Base-by-base conservation (phyloP, 2,888 invertebrate species). In the Allygus modestus region DNA sequence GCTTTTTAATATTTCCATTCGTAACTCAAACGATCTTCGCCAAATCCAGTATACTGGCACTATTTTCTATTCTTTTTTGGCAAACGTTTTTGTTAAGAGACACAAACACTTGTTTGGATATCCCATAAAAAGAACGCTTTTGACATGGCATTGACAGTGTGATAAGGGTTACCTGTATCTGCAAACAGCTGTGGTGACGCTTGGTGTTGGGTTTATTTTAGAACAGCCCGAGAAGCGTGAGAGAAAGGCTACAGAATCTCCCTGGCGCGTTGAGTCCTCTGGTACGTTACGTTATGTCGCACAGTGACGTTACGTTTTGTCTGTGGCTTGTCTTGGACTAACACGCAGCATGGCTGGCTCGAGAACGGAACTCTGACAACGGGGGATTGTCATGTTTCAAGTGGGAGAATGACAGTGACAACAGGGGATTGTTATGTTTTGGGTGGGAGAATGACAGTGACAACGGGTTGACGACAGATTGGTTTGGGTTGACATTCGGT, bases 221-320 rank as follows among this genome's bases (percentile, higher is more conserved):
- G 87, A 85, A 81, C 58, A 86, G 86, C 75, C 86, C 86, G 65
- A 84, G 86, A 81, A 87, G 85, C 79, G 84, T 87, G 77, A 86
- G 85, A 83, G 86, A 84, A 65, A 77, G 87, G 54, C 84, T 87
- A 85, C 85, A 86, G 86, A 87, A 85, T 43, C 84, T 86, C 73
- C 86, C 87, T 26, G 88, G 88, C 85, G 87, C 87, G 82, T 87
- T 88, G 84, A 87, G 88, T 85, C 87, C 87, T 83, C 86, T 87
- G 88, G 88, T 88, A 88, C 85, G 88, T 88, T 12, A 37, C 58
- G 69, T 54, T 81, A 28, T 33, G n/a, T 58, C 31, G 58, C 51
- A 54, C 58, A 51, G 15, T 77, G 73, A 15, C 83, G 41, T 51
- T 81, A 43, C 71, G 61, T 71, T 71, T n/a, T 82, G 46, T 69